A percentile compares a stretch with the other conserved stretches of the same genome.
These are phyloP conservation scores for Sympetrum striolatum DNA, from an alignment of 2,888 invertebrate genomes.

Conservation along the genomic window DNA sequence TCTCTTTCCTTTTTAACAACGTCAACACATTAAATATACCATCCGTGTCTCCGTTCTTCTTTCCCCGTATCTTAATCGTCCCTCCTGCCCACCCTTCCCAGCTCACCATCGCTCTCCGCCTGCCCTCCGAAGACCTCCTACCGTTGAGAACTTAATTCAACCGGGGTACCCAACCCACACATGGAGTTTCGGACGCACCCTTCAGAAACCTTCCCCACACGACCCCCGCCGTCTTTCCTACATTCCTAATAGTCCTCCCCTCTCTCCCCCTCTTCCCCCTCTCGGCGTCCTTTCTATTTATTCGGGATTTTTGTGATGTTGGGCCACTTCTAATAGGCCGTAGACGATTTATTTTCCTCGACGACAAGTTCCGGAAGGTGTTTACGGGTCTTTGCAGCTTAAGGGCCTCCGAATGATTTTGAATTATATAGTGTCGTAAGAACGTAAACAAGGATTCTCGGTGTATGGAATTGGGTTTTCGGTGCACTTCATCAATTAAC, in stretches of 20 bases:
- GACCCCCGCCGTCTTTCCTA: not conserved
- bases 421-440: too few relatives aligned
- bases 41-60: not conserved
- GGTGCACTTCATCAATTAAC: too few relatives aligned
- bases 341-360: too few relatives aligned
- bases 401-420: too few relatives aligned
- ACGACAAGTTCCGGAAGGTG: too few relatives aligned
- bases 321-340: too few relatives aligned
- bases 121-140: not conserved
- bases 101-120: not conserved
- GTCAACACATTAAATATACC: constrained; percentile 18
- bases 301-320: too few relatives aligned
- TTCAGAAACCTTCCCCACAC: not conserved
- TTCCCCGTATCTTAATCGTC: not conserved
- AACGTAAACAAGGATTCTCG: too few relatives aligned
- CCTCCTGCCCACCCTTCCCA: not conserved
- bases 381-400: too few relatives aligned
- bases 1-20: not conserved
- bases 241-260: not conserved
- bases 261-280: not conserved
- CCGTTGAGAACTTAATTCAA: constrained; percentile 35
- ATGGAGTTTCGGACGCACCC: not conserved
- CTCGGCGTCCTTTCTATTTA: not conserved
- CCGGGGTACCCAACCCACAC: not conserved
- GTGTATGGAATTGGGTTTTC: too few relatives aligned